Percentiles rank a stretch among this genome's conserved stretches.
Evolutionary conservation across 2,888 invertebrate species (phyloP).

Genomic region (Lithophane leautieri): DNA sequence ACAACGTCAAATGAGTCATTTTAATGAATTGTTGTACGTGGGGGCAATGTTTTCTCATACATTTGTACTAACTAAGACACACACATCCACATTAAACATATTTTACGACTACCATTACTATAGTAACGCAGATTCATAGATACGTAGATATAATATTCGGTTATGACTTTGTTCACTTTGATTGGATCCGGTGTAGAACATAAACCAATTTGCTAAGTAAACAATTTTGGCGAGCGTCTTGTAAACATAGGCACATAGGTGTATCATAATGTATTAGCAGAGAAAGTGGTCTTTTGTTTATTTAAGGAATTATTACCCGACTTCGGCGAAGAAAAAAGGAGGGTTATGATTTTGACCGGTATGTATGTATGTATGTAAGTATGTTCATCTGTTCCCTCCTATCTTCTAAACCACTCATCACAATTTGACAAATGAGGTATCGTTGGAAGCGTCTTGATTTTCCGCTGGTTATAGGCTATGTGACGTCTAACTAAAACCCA

Average conservation of each 20-base stretch:
- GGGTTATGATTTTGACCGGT: no score
- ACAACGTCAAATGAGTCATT: conserved; percentile 35
- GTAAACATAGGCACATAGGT: conserved; percentile 75
- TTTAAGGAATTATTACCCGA: no score
- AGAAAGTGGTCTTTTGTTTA: conserved; percentile 47
- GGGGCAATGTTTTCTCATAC: conserved; percentile 15
- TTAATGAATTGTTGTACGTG: conserved; percentile 39
- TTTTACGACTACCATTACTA: conserved; percentile 20
- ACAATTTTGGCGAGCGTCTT: conserved; percentile 74
- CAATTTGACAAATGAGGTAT: no score
- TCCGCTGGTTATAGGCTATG: no score
- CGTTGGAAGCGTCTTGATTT: no score
- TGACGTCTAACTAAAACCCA: no score
- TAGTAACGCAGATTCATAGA: conserved; percentile 12
- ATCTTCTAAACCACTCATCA: no score
- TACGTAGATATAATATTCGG: conserved; percentile 28
- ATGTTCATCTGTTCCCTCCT: no score
- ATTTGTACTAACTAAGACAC: conserved; percentile 15
- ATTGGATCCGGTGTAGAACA: conserved; percentile 67
- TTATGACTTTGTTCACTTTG: conserved; percentile 60
- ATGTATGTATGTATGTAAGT: no score
- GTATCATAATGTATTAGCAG: conserved; percentile 64
- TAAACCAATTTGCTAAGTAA: conserved; percentile 82
- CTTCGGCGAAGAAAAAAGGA: no score
- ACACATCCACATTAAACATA: conserved; percentile 3